Evolutionary conservation across 2,113 vertebrate genomes (phyloP).

Genomic region (Dromiciops gliroides): DNA sequence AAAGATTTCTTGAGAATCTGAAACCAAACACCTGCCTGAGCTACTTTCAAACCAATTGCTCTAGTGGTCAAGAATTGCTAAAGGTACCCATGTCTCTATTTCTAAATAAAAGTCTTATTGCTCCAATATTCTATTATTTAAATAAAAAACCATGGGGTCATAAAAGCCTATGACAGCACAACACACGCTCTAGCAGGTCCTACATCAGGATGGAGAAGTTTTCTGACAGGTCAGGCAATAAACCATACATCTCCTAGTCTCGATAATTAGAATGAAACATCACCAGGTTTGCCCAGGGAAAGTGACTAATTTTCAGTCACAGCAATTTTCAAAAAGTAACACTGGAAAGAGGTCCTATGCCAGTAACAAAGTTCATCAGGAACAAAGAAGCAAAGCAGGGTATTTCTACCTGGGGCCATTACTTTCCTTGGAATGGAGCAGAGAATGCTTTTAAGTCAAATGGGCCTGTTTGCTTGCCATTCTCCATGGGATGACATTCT

Average conservation of each 20-base stretch:
- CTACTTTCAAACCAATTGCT: not conserved
- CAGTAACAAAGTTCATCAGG: not conserved
- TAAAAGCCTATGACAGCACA: not conserved
- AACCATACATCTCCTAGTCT: not conserved
- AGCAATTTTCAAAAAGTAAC: not conserved
- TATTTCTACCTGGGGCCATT: not conserved
- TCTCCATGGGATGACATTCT: not conserved
- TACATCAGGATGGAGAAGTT: not conserved
- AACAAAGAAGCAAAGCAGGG: not conserved
- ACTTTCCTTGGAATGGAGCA: not conserved
- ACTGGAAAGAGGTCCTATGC: not conserved
- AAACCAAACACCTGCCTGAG: not conserved
- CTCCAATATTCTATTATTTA: not conserved
- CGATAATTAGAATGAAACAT: not conserved
- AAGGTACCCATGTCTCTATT: not conserved
- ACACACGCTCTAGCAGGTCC: not conserved
- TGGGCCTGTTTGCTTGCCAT: not conserved
- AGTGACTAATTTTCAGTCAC: not conserved
- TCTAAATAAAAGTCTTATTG: not conserved
- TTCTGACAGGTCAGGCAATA: not conserved
- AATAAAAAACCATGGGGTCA: not conserved
- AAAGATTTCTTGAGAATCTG: not conserved
- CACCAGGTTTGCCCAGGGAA: not conserved
- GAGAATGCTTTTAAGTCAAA: not conserved
- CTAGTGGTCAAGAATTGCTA: not conserved